Evolutionary conservation across 1,140 invertebrate species (phyloP), one percentile per base, ranked within the genome.

Genomic region (Cydia splendana): DNA sequence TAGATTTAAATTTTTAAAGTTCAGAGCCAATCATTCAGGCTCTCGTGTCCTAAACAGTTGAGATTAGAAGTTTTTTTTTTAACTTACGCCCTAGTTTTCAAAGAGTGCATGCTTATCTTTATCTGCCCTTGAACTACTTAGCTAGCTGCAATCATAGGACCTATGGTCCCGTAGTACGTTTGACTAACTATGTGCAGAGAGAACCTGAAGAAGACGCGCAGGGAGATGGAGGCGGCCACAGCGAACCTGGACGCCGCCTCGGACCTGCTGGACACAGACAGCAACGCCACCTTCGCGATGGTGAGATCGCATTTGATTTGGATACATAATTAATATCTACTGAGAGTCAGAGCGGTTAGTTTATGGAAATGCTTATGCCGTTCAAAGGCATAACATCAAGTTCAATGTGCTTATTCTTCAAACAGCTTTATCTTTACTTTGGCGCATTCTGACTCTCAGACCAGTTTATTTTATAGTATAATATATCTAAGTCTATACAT

Each of bases 141-240:
- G 45, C 45, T 48, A 48, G 45, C 45, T 48, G 45, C 45, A 48
- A 48, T 48, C 12, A 48, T 48, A 53, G 57, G 57, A 7, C 57
- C 57, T 24, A 24, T n/a, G 53, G 53, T 62, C 57, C 20, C 51
- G n/a, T 62, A 24, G 57, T 62, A 62, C 57, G 57, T 4, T 24
- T 24, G 9, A 24, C 7, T 24, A 12, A 24, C 51, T 53, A 24
- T 62, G 57, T 62, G 57, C 57, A 62, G 97, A 77, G 97, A 98
- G 91, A 98, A 97, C 85, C 96, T 98, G 94, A 98, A 98, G 94
- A 98, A 98, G 93, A 96, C 97, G 88, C 95, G 96, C 81, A 94
- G 96, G 79, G 97, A 98, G 94, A 94, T 97, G 94, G 97, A 98
- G 89, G 96, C 97, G 82, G 96, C 96, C 2, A 95, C 96, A 13